Conservation (phyloP, 2,888 invertebrate species). For the Hydroisotoma schaefferi region DNA sequence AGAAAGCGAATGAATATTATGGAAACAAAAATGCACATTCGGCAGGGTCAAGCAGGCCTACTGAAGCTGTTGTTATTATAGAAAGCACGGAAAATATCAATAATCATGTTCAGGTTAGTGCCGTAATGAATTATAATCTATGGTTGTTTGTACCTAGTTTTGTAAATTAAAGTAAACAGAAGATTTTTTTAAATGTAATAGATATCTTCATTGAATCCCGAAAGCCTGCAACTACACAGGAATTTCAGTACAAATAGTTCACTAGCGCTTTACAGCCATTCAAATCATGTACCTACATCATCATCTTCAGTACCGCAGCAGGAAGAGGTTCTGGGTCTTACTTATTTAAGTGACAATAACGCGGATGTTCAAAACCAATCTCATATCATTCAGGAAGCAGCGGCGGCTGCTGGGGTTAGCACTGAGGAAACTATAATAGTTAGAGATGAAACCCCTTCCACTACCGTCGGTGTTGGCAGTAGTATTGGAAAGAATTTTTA, state of each 20-base stretch:
- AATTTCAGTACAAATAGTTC: not conserved
- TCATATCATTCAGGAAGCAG: slow-evolving; percentile 13
- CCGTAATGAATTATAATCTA: too few relatives aligned
- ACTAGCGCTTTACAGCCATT: not conserved
- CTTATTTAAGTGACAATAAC: slow-evolving; percentile 1
- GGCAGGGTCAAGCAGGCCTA: not conserved
- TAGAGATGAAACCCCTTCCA: not conserved
- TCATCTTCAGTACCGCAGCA: too few relatives aligned
- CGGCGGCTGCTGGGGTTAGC: slow-evolving; percentile 1
- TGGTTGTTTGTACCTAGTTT: not conserved
- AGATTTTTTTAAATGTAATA: not conserved
- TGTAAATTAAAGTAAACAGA: not conserved
- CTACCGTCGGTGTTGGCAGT: not conserved
- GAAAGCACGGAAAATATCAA: not conserved
- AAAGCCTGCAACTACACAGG: too few relatives aligned
- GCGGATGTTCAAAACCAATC: not conserved
- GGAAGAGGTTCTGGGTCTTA: slow-evolving; percentile 6
- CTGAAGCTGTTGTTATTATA: slow-evolving; percentile 2
- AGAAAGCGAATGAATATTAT: slow-evolving; percentile 1
- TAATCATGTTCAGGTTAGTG: not conserved
- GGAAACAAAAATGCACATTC: not conserved
- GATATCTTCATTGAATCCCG: not conserved
- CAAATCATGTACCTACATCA: not conserved
- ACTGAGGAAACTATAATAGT: slow-evolving; percentile 4
- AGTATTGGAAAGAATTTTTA: not conserved